These are phyloP conservation scores for Leptocoma aspasia DNA, from an alignment of 2,113 vertebrate species.

Conservation along the genomic window DNA sequence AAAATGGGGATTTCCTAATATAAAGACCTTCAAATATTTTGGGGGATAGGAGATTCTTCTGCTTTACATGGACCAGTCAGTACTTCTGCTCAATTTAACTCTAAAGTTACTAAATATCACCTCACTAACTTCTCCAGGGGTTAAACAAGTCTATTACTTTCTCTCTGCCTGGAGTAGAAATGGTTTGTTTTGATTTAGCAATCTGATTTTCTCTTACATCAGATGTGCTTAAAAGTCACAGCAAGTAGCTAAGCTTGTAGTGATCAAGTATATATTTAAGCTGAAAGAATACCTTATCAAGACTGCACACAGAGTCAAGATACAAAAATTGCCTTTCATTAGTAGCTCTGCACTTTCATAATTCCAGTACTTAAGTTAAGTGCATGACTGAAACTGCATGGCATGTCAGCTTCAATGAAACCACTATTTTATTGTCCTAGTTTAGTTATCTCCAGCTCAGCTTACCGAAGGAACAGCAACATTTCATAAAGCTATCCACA, in stretches of 20 bases:
- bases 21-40: background rate
- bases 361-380: background rate
- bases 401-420: slow-evolving; percentile 11
- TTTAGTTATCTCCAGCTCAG: slow-evolving; percentile 13
- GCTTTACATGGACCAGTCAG: background rate
- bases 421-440: slow-evolving; percentile 11
- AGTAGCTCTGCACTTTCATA: background rate
- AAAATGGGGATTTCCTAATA: background rate
- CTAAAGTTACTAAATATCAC: background rate
- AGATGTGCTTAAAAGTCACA: background rate
- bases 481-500: slow-evolving; percentile 40
- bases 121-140: background rate
- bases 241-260: background rate
- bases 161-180: background rate
- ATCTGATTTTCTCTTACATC: background rate
- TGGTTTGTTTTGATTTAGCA: background rate
- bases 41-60: background rate
- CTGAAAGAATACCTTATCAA: background rate
- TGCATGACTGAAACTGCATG: background rate
- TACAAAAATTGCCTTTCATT: background rate
- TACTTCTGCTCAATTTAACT: background rate
- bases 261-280: background rate
- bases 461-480: background rate
- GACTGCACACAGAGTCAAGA: background rate
- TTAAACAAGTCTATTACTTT: background rate